Base-by-base conservation (phyloP, 1,140 invertebrate genomes). In the Eumaeus atala region DNA sequence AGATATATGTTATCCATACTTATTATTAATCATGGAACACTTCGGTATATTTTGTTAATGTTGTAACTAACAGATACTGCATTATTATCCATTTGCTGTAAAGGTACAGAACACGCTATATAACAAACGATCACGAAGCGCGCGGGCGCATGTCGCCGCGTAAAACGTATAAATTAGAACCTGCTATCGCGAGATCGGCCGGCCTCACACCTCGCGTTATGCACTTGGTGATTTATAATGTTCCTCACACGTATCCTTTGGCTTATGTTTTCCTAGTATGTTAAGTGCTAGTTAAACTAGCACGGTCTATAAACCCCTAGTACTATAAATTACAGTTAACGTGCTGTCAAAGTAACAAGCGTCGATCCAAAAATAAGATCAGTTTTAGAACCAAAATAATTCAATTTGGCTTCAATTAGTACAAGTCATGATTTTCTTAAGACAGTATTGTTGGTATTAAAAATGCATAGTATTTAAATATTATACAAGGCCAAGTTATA, bases 161-260 rank as follows among this genome's bases (percentile, higher is more conserved):
- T 86, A 86, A 83, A 83, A 84, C 77, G 74, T 78, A 86, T 86
- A 86, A 86, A 86, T 86, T 86, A 84, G 68, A 67, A 55, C 55
- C 59, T 66, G 69, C 73, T 84, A 86, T 86, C 83, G 67, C 77
- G 56, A 64, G 69, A 84, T 84, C 80, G 77, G 68, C 62, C 75
- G 77, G 80, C 80, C 83, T 86, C 83, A 86, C 83, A 86, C 83
- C 83, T 86, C 77, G 83, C 52, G 76, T 77, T 75, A 83, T 80
- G 79, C 78, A 67, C 61, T 54, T 48, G 48, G 65, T 81, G 82
- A 82, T 82, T 77, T 79, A 84, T 70, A 58, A 66, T 65, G 62
- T 77, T 74, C 74, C 74, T 72, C 73, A 75, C 72, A 69, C 58
- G 58, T 54, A 53, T 54, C 64, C 57, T 62, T 66, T 63, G 58